phyloP scores from a whole-genome alignment of 2,113 vertebrate species.

The Tichodroma muraria region DNA sequence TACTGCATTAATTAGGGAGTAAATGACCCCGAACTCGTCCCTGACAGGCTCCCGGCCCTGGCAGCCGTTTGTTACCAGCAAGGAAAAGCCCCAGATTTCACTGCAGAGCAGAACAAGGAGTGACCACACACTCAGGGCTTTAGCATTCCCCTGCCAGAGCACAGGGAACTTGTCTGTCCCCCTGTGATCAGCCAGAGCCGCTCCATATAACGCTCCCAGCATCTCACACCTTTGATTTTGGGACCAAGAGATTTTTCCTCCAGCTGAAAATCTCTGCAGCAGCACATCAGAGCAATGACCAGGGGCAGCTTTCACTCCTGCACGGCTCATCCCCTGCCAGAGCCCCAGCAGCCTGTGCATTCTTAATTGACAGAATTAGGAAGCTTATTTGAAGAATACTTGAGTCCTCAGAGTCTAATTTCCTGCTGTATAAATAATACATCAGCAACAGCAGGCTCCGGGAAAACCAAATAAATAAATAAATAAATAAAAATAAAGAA shows the following conservation, averaged over 20 bases:
- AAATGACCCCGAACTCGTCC: neutral
- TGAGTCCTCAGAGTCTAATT: conserved; percentile 62
- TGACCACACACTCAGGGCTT: neutral
- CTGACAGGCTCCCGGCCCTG: neutral
- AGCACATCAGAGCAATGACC: conserved; percentile 30
- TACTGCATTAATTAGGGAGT: conserved; percentile 15
- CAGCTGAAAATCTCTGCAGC: neutral
- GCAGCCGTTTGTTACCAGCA: neutral
- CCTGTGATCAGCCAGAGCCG: neutral
- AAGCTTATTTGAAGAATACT: conserved; percentile 59
- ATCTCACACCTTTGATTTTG: neutral
- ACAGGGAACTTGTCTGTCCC: neutral
- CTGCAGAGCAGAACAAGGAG: neutral
- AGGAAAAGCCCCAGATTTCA: neutral
- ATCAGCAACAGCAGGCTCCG: conserved; percentile 37
- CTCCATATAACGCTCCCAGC: neutral
- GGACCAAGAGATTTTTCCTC: neutral
- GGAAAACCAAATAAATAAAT: neutral
- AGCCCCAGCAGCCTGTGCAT: conserved; percentile 24
- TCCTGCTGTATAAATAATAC: conserved; percentile 64
- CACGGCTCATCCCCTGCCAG: neutral
- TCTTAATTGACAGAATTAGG: conserved; percentile 62
- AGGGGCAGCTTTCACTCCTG: neutral
- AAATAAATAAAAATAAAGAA: neutral
- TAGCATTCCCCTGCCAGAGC: neutral